Evolutionary conservation across 2,888 invertebrate genomes (phyloP).

Genomic region (Ptilodon capucinus): DNA sequence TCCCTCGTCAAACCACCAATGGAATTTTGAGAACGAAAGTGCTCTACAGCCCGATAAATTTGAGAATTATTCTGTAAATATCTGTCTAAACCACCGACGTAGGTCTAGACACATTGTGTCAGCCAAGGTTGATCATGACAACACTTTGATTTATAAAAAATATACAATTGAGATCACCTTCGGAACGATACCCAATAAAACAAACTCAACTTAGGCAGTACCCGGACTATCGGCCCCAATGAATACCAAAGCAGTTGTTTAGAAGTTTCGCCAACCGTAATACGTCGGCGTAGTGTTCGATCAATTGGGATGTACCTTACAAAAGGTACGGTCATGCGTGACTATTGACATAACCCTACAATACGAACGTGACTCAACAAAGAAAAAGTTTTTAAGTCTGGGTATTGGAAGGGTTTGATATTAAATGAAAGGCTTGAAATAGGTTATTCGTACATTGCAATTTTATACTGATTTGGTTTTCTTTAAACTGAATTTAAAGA

Average conservation of each 20-base stretch:
- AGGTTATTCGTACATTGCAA: not conserved
- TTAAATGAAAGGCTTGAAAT: not conserved
- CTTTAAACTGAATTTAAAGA: too few species aligned
- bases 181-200: constrained; percentile 6
- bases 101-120: too few species aligned
- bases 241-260: constrained; percentile 23
- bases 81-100: too few species aligned
- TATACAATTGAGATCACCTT: not conserved
- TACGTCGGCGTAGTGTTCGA: constrained; percentile 6
- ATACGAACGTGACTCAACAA: not conserved
- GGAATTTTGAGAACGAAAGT: too few species aligned
- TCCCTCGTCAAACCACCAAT: too few species aligned
- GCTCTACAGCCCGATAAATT: too few species aligned
- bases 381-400: not conserved
- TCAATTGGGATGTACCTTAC: constrained; percentile 10
- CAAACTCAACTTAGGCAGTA: not conserved
- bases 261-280: constrained; percentile 27
- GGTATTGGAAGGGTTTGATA: not conserved
- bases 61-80: too few species aligned
- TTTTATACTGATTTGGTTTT: not conserved
- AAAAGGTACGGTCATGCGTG: constrained; percentile 44
- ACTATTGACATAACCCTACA: constrained; percentile 24
- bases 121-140: too few species aligned
- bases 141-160: too few species aligned
- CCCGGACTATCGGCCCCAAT: constrained; percentile 1